Conservation (phyloP, 2,797 vertebrate genomes). For the Syndactyla subalaris region DNA sequence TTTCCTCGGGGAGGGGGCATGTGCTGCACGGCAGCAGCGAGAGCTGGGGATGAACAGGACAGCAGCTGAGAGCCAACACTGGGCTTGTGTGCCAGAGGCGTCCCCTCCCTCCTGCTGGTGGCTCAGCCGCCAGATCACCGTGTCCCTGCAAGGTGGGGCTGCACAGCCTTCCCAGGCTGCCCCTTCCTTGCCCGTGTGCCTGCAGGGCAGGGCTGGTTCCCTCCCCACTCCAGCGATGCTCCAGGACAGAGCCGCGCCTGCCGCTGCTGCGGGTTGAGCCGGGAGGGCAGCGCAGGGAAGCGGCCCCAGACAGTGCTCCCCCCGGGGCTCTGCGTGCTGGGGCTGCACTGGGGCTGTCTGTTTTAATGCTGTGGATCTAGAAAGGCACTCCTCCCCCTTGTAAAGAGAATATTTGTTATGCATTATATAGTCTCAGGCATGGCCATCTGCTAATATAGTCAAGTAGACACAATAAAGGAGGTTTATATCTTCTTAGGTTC, state of each 20-base stretch:
- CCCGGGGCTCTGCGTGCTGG: neutral
- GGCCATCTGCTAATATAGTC: constrained; percentile 58
- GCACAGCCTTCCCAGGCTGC: neutral
- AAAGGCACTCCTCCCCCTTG: neutral
- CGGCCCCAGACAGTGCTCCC: neutral
- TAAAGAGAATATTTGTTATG: constrained; percentile 13
- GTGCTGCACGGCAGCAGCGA: neutral
- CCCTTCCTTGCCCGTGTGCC: neutral
- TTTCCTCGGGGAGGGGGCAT: rapidly evolving
- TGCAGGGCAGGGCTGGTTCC: rapidly evolving
- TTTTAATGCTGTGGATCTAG: neutral
- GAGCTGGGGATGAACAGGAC: neutral
- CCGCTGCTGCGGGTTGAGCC: rapidly evolving
- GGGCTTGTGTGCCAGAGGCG: neutral
- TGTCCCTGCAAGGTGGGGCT: rapidly evolving
- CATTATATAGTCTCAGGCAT: neutral
- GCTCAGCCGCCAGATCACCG: neutral
- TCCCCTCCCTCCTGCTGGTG: neutral
- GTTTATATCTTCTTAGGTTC: constrained; percentile 43
- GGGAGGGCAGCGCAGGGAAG: neutral
- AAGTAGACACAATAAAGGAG: constrained; percentile 20
- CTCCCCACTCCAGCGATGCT: neutral
- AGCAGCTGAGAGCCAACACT: neutral
- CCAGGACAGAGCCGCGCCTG: neutral
- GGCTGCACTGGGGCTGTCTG: neutral